Base-by-base conservation (phyloP, 2,888 invertebrate genomes). In the Drosophila formosana region DNA sequence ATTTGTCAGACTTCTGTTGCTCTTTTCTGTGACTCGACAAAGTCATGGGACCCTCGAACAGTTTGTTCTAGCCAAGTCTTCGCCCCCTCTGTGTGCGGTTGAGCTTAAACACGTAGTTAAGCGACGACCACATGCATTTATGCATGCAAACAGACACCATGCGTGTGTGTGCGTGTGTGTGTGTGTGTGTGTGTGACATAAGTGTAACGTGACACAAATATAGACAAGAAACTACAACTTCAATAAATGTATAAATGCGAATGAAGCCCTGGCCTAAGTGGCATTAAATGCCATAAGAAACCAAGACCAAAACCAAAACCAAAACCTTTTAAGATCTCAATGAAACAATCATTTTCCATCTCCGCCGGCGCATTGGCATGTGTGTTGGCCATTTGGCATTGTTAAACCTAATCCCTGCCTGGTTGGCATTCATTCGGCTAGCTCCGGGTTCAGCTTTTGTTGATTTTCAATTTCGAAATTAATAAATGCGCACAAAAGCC, bases 161-260 rank as follows among this genome's bases (percentile, higher is more conserved):
- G 82, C 86, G 18, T 18, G 18, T 18, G 18, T 18, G n/a, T n/a
- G n/a, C n/a, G n/a, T n/a, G n/a, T n/a, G n/a, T n/a, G 18, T 18
- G 18, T 18, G 18, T 30, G 30, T 2, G 80, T 83, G 80, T 83
- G 83, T 60, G 73, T 78, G 78, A 85, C 78, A 77, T 78, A 80
- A 85, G 75, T 74, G 73, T 72, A 82, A 83, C 88, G 88, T 88
- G 86, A 83, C 83, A 66, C 66, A 83, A 75, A 86, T 86, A 58
- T 75, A 18, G 67, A 77, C n/a, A 46, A 28, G 37, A 4, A 37
- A 37, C 37, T 37, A 37, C 37, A 4, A 37, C 34, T 37, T 4
- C 34, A 9, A 41, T 30, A 6, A 7, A 9, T 6, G 7, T 9
- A 32, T 37, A 18, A 7, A 9, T 6, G 7, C 3, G 6, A 25